These are phyloP conservation scores for Meteorus cinctellus DNA, from an alignment of 2,888 invertebrate genomes.

Conservation along the genomic window DNA sequence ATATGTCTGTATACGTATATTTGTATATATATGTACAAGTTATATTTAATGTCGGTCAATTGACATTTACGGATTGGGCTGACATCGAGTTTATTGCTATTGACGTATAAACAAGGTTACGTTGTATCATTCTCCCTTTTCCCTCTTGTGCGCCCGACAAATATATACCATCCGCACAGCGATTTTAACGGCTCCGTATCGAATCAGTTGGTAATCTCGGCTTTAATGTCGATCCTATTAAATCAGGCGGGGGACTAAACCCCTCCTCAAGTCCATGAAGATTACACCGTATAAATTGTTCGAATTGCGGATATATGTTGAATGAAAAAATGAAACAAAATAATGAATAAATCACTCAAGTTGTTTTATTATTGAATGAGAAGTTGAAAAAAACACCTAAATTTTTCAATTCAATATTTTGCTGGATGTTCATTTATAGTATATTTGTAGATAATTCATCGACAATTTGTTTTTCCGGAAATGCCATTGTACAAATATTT, in stretches of 20 bases:
- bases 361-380: neutral
- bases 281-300: slow-evolving; percentile 22
- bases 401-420: too few species aligned
- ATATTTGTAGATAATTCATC: too few species aligned
- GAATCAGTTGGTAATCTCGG: slow-evolving; percentile 67
- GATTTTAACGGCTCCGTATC: slow-evolving; percentile 61
- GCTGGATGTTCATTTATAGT: too few species aligned
- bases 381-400: too few species aligned
- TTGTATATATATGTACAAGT: slow-evolving; percentile 48
- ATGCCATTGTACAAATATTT: too few species aligned
- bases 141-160: slow-evolving; percentile 15
- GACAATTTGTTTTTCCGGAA: too few species aligned
- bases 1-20: neutral
- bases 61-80: slow-evolving; percentile 52
- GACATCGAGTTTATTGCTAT: slow-evolving; percentile 62
- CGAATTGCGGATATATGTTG: neutral
- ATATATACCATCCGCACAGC: slow-evolving; percentile 52
- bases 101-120: slow-evolving; percentile 53
- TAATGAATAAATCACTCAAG: neutral
- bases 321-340: neutral
- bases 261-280: slow-evolving; percentile 15
- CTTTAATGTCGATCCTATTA: slow-evolving; percentile 67
- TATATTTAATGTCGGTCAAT: slow-evolving; percentile 55
- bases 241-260: slow-evolving; percentile 55
- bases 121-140: slow-evolving; percentile 17